phyloP scores from a whole-genome alignment of 2,888 invertebrate species.

The Erebia palarica region DNA sequence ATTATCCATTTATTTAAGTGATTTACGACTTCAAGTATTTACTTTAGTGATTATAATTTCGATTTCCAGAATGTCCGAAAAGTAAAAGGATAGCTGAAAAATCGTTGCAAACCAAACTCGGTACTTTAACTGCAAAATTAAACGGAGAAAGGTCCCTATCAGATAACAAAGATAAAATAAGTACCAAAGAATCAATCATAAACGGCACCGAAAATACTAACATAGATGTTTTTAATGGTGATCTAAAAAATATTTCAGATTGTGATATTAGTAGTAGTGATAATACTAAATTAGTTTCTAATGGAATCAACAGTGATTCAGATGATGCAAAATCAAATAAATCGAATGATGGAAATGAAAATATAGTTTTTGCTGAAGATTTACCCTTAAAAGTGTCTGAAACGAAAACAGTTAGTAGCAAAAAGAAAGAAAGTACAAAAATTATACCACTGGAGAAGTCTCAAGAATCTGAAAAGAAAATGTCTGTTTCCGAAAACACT shows the following conservation, averaged over 20 bases:
- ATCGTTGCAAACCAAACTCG: constrained; percentile 57
- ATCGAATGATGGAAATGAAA: constrained; percentile 62
- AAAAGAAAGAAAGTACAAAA: constrained; percentile 69
- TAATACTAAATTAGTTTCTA: constrained; percentile 73
- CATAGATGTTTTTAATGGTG: constrained; percentile 68
- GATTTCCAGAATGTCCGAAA: constrained; percentile 66
- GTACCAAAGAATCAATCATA: constrained; percentile 76
- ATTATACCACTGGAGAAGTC: constrained; percentile 56
- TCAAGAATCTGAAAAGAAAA: constrained; percentile 61
- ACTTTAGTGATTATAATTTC: not conserved
- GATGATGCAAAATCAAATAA: constrained; percentile 70
- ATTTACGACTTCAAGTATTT: not conserved
- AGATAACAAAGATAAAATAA: constrained; percentile 60
- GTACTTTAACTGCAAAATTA: constrained; percentile 55
- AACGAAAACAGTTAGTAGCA: constrained; percentile 58
- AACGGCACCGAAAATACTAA: constrained; percentile 67
- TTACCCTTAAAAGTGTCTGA: constrained; percentile 56
- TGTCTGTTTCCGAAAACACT: constrained; percentile 52
- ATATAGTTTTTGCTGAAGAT: constrained; percentile 46
- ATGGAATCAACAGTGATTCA: constrained; percentile 73
- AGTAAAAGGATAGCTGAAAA: constrained; percentile 62
- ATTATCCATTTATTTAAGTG: constrained; percentile 1
- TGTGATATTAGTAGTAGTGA: constrained; percentile 80
- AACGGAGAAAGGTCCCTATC: constrained; percentile 65
- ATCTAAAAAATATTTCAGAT: constrained; percentile 71